Percentiles rank a stretch among this genome's conserved stretches.
Conservation (phyloP, 1,140 invertebrate genomes). For the Drosophila sulfurigaster region DNA sequence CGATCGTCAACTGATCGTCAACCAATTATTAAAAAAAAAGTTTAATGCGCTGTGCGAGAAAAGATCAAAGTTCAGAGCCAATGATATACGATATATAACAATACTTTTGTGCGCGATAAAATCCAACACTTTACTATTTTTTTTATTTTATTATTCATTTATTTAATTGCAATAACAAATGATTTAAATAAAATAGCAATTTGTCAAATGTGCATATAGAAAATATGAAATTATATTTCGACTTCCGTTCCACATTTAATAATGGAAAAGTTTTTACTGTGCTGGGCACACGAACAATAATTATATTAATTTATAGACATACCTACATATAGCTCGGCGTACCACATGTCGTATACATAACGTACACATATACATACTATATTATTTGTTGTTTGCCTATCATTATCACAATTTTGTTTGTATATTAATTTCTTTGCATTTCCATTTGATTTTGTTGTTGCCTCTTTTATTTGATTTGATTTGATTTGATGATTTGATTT, state of each 20-base stretch:
- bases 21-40: not conserved
- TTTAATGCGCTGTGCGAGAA: too few relatives aligned
- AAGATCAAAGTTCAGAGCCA: slow-evolving; percentile 13
- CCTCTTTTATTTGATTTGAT: slow-evolving; percentile 14
- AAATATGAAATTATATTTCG: slow-evolving; percentile 10
- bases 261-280: slow-evolving; percentile 49
- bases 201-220: slow-evolving; percentile 5
- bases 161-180: not conserved
- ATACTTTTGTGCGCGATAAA: too few relatives aligned
- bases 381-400: slow-evolving; percentile 18
- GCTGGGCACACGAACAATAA: slow-evolving; percentile 35
- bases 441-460: slow-evolving; percentile 14
- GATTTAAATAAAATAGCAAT: slow-evolving; percentile 33
- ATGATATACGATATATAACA: too few relatives aligned
- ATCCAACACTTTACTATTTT: too few relatives aligned
- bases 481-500: slow-evolving; percentile 44
- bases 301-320: slow-evolving; percentile 21
- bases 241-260: slow-evolving; percentile 47
- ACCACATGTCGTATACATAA: too few relatives aligned
- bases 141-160: too few relatives aligned
- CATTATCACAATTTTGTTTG: slow-evolving; percentile 31
- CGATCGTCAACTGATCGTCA: slow-evolving; percentile 13
- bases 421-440: slow-evolving; percentile 21
- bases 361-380: not conserved
- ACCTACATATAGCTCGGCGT: not conserved